These are phyloP conservation scores for Crypturellus undulatus DNA, from an alignment of 2,113 vertebrate genomes.

Conservation along the genomic window DNA sequence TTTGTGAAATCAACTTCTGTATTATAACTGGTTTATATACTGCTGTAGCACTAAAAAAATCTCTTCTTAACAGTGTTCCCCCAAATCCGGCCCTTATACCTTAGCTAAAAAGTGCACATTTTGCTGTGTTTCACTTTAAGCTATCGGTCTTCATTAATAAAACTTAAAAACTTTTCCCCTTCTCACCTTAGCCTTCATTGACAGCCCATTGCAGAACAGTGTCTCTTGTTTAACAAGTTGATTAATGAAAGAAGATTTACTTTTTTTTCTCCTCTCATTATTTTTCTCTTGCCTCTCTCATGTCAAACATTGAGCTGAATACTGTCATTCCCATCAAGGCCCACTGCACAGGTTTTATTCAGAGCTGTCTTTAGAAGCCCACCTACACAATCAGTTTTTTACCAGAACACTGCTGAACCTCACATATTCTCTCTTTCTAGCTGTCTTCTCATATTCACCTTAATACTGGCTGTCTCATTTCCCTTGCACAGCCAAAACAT, in stretches of 20 bases:
- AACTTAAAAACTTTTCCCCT: background rate
- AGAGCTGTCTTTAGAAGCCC: slow-evolving; percentile 44
- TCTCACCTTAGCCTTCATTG: background rate
- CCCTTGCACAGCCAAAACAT: background rate
- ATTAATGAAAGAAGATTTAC: background rate
- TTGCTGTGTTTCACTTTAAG: background rate
- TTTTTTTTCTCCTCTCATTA: background rate
- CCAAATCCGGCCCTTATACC: background rate
- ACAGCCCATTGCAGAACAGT: background rate
- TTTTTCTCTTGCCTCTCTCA: background rate
- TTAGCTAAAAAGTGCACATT: background rate
- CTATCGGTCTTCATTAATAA: background rate
- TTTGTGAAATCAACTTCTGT: background rate
- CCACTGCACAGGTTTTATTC: background rate
- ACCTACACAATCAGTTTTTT: slow-evolving; percentile 1
- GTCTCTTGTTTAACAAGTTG: background rate
- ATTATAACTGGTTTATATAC: background rate
- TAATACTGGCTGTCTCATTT: background rate
- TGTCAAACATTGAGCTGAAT: slow-evolving; percentile 2
- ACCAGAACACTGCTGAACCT: slow-evolving; percentile 15
- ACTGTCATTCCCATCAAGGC: slow-evolving; percentile 35
- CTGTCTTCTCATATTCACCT: background rate
- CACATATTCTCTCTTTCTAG: background rate
- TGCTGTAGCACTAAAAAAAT: background rate
- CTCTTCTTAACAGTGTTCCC: background rate